Percentiles rank a stretch among this genome's conserved stretches.
These are phyloP conservation scores for Drosophila trichaetosa DNA, from an alignment of 2,888 invertebrate genomes.

Conservation along the genomic window DNA sequence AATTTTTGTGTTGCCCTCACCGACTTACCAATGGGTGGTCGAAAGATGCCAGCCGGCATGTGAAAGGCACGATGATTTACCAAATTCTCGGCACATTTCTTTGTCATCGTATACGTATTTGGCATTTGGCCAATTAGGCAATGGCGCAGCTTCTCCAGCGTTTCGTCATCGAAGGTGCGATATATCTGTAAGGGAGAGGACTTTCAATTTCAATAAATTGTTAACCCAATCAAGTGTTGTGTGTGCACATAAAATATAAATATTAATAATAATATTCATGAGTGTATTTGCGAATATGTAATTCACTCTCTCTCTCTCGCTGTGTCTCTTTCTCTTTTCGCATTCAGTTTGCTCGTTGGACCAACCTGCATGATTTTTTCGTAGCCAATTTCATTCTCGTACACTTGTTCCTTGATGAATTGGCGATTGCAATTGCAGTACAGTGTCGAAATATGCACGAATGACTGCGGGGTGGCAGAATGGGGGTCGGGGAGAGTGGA, in stretches of 20 bases:
- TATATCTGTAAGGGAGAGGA: slow-evolving; percentile 75
- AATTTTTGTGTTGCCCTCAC: slow-evolving; percentile 2
- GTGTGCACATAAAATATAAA: slow-evolving; percentile 25
- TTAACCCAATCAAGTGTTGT: slow-evolving; percentile 47
- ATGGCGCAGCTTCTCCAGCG: slow-evolving; percentile 83
- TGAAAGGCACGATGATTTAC: slow-evolving; percentile 84
- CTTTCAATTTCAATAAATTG: slow-evolving; percentile 56
- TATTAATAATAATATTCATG: slow-evolving; percentile 41
- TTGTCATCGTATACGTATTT: slow-evolving; percentile 85
- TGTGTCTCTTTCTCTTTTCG: not conserved
- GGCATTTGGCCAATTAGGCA: slow-evolving; percentile 85
- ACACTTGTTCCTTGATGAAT: slow-evolving; percentile 84
- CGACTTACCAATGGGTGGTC: slow-evolving; percentile 84
- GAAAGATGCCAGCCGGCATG: slow-evolving; percentile 85
- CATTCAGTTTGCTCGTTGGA: slow-evolving; percentile 23
- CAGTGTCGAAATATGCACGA: slow-evolving; percentile 85
- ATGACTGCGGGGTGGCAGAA: slow-evolving; percentile 73
- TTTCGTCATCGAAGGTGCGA: slow-evolving; percentile 83
- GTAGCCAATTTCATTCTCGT: slow-evolving; percentile 85
- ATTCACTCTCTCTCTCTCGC: not conserved
- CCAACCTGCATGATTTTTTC: slow-evolving; percentile 85
- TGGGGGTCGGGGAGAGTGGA: not conserved
- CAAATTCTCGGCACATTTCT: slow-evolving; percentile 85
- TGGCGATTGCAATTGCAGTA: slow-evolving; percentile 85
- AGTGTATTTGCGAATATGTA: slow-evolving; percentile 25